Evolutionary conservation across 2,888 invertebrate species (phyloP).

Genomic region (Antheraea assamensis): DNA sequence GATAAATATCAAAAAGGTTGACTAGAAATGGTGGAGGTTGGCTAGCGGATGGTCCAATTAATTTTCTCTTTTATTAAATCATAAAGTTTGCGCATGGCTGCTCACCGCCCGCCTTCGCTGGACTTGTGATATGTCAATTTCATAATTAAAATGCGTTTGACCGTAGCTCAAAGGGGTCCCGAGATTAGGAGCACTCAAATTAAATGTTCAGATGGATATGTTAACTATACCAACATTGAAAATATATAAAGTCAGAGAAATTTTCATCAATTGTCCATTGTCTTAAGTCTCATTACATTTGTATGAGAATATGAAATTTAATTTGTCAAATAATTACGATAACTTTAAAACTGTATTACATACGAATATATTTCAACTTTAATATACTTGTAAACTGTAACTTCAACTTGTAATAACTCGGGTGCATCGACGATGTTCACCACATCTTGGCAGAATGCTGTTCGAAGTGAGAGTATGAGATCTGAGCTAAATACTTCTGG

Average conservation of each 20-base stretch:
- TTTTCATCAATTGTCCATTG: slow-evolving; percentile 42
- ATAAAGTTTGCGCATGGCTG: slow-evolving; percentile 62
- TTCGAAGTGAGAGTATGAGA: too few species aligned
- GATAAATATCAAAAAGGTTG: slow-evolving; percentile 69
- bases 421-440: too few species aligned
- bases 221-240: slow-evolving; percentile 40
- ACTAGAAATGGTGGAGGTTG: slow-evolving; percentile 57
- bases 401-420: too few species aligned
- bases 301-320: too few species aligned
- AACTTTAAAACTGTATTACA: too few species aligned
- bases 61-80: slow-evolving; percentile 81
- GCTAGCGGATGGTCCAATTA: slow-evolving; percentile 59
- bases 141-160: slow-evolving; percentile 81
- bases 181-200: slow-evolving; percentile 71
- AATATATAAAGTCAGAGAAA: slow-evolving; percentile 67
- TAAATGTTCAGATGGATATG: slow-evolving; percentile 62
- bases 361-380: background rate
- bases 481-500: too few species aligned
- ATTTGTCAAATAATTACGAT: too few species aligned
- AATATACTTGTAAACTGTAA: background rate
- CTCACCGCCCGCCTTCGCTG: slow-evolving; percentile 40
- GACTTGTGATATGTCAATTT: slow-evolving; percentile 78
- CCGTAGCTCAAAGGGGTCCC: slow-evolving; percentile 62
- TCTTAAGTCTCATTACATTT: too few species aligned
- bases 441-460: too few species aligned